Percentiles rank a stretch among this genome's conserved stretches.
These are phyloP conservation scores for Apodemus sylvaticus DNA, from an alignment of 2,113 vertebrate species.

Conservation along the genomic window DNA sequence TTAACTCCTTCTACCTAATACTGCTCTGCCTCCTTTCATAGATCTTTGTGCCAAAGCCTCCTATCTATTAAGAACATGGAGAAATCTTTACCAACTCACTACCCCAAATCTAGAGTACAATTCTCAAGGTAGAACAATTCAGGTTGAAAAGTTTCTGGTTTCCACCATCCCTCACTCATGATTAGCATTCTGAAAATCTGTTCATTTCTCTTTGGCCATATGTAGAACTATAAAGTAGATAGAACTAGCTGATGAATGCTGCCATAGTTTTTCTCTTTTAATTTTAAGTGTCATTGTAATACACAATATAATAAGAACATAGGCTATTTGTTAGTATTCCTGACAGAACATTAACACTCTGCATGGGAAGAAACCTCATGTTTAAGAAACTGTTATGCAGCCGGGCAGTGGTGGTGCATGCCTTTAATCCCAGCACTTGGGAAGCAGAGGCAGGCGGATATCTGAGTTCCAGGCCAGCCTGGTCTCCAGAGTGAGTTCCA, in stretches of 20 bases:
- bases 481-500: too few species aligned
- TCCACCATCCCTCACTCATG: background rate
- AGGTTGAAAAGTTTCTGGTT: background rate
- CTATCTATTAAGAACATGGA: background rate
- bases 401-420: too few species aligned
- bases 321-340: background rate
- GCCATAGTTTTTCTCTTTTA: constrained; percentile 34
- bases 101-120: background rate
- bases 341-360: constrained; percentile 1
- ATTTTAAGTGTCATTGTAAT: constrained; percentile 12
- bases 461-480: too few species aligned
- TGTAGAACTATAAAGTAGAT: constrained; percentile 16
- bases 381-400: constrained; percentile 20
- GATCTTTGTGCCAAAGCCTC: background rate
- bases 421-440: too few species aligned
- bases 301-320: background rate
- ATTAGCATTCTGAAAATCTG: background rate
- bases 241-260: background rate
- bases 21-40: background rate
- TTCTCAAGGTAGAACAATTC: background rate
- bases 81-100: background rate
- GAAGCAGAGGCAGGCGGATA: too few species aligned
- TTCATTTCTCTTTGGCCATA: background rate
- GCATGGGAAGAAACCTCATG: background rate
- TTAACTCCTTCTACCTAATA: background rate